Evolutionary conservation across 2,113 vertebrate genomes (phyloP).

Genomic region (Oreotrochilus melanogaster): DNA sequence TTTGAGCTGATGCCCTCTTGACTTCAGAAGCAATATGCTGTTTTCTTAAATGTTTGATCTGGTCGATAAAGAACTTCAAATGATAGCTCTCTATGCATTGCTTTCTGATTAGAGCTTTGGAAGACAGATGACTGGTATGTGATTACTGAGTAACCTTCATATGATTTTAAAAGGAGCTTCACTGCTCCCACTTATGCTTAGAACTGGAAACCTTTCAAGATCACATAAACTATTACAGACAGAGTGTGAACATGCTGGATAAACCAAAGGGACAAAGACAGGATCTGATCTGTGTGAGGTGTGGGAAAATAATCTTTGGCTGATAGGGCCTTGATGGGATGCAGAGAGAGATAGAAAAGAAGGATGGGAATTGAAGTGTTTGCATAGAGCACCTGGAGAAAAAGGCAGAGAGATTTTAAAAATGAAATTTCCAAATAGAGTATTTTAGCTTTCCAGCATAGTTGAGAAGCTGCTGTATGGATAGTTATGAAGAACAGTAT

Average conservation of each 20-base stretch:
- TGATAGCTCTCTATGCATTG: background rate
- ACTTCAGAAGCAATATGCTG: background rate
- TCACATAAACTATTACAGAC: background rate
- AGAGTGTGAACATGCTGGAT: background rate
- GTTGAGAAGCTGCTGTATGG: background rate
- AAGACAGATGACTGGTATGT: background rate
- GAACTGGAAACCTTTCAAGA: slow-evolving; percentile 20
- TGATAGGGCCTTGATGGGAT: background rate
- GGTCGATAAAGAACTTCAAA: background rate
- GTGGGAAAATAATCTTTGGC: background rate
- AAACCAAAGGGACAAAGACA: background rate
- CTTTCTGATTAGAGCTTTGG: background rate
- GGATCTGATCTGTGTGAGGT: background rate
- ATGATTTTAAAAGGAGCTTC: background rate
- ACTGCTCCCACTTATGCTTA: background rate
- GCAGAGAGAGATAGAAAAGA: background rate
- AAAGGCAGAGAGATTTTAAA: background rate
- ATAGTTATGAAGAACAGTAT: background rate
- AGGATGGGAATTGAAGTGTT: background rate
- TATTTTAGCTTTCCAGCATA: background rate
- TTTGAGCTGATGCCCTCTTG: background rate
- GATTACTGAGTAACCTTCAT: background rate
- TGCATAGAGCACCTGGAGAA: background rate
- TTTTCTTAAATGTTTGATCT: slow-evolving; percentile 4
- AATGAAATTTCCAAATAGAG: background rate